phyloP scores from a whole-genome alignment of 2,113 vertebrate genomes.

The Stegastes partitus region DNA sequence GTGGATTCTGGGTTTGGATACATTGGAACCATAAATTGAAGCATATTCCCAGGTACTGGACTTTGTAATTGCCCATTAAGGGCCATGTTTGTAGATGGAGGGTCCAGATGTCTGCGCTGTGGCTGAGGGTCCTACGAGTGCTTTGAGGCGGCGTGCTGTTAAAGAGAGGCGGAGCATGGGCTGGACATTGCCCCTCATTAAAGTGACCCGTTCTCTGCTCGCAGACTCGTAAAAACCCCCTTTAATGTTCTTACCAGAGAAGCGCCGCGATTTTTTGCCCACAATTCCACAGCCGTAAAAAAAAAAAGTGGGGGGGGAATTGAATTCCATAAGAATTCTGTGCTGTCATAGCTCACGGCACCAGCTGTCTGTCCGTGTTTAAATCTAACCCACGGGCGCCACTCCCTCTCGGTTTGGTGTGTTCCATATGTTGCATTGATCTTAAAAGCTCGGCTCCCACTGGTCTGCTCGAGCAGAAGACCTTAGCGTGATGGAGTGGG shows the following conservation, averaged over 20 bases:
- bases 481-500: conserved; percentile 65
- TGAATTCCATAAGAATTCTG: conserved; percentile 74
- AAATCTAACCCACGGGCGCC: conserved; percentile 73
- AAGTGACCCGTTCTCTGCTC: conserved; percentile 67
- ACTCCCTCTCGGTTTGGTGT: conserved; percentile 64
- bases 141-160: conserved; percentile 60
- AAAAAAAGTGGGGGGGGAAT: too few relatives aligned
- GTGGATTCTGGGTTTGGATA: conserved; percentile 73
- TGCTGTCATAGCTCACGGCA: conserved; percentile 69
- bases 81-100: conserved; percentile 74
- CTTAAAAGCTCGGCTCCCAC: conserved; percentile 69
- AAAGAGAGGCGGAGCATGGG: conserved; percentile 64
- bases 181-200: conserved; percentile 80
- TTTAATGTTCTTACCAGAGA: conserved; percentile 83
- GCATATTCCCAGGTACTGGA: conserved; percentile 65
- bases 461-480: conserved; percentile 65
- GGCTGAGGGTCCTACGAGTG: conserved; percentile 61
- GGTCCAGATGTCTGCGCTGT: conserved; percentile 80
- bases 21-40: conserved; percentile 77
- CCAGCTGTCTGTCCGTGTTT: conserved; percentile 78
- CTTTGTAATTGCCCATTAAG: conserved; percentile 81
- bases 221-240: conserved; percentile 61
- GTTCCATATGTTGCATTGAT: conserved; percentile 79
- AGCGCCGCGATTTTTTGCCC: conserved; percentile 76
- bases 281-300: conserved; percentile 71